Conservation (phyloP, 2,113 vertebrate genomes). For the Steatornis caripensis region DNA sequence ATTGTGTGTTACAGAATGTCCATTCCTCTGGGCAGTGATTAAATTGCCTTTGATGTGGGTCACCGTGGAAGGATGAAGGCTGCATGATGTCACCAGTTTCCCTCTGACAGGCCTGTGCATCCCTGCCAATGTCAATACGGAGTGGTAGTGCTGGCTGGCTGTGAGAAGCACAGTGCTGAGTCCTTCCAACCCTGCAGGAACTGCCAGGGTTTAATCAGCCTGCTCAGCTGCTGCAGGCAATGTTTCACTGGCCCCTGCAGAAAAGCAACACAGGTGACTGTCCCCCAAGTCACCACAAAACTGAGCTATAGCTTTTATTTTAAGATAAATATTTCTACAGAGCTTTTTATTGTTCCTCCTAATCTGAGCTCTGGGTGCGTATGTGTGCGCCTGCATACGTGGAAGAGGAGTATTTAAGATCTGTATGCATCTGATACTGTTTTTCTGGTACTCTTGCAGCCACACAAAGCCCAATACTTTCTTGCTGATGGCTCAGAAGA, state of each 20-base stretch:
- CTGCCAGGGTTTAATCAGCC: neutral
- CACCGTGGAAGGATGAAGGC: slow-evolving; percentile 21
- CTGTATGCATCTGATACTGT: neutral
- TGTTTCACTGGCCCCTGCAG: neutral
- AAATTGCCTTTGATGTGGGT: slow-evolving; percentile 58
- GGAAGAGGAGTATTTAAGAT: neutral
- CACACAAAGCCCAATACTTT: neutral
- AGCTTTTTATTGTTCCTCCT: neutral
- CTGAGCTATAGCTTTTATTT: neutral
- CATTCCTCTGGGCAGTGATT: slow-evolving; percentile 43
- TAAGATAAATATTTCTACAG: neutral
- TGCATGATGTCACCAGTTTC: slow-evolving; percentile 55
- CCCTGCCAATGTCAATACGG: slow-evolving; percentile 53
- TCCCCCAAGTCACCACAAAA: neutral
- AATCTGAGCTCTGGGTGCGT: neutral
- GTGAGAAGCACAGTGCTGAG: neutral
- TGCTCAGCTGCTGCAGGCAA: neutral
- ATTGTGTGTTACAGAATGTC: slow-evolving; percentile 39
- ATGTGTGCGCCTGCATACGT: neutral
- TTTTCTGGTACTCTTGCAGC: neutral
- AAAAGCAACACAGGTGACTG: neutral
- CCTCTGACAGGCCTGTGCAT: neutral
- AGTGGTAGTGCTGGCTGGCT: neutral
- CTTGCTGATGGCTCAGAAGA: neutral
- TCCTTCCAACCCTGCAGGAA: slow-evolving; percentile 8